Evolutionary conservation across 2,113 vertebrate genomes (phyloP).

Genomic region (Chloebia gouldiae): DNA sequence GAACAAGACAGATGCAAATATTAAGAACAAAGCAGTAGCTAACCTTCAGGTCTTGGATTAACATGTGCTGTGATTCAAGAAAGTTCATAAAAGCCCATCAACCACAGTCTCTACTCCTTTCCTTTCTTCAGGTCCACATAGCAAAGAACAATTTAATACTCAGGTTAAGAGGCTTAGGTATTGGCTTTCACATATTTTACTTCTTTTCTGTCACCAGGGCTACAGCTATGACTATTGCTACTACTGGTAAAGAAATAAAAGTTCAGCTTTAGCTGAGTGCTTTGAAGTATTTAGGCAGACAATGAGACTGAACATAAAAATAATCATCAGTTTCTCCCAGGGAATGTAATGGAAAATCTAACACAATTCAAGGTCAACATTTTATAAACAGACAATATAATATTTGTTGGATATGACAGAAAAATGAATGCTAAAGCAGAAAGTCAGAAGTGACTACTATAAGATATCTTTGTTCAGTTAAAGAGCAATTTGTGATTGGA

Average conservation of each 20-base stretch:
- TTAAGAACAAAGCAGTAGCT: neutral
- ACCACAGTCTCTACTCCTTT: neutral
- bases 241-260: neutral
- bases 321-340: neutral
- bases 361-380: neutral
- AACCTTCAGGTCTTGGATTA: conserved; percentile 13
- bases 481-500: neutral
- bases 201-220: neutral
- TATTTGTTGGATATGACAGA: neutral
- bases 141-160: neutral
- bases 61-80: neutral
- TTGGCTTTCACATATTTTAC: neutral
- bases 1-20: neutral
- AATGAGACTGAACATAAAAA: neutral
- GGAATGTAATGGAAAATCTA: neutral
- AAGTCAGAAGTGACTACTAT: neutral
- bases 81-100: neutral
- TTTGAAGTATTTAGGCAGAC: neutral
- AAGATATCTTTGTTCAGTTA: neutral
- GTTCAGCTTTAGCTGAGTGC: neutral
- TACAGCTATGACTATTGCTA: neutral
- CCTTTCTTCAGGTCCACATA: neutral
- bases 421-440: neutral
- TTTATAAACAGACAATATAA: neutral
- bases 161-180: neutral